Percentiles rank a stretch among this genome's conserved stretches.
phyloP scores from a whole-genome alignment of 2,797 vertebrate species.

The Xiphophorus birchmanni region DNA sequence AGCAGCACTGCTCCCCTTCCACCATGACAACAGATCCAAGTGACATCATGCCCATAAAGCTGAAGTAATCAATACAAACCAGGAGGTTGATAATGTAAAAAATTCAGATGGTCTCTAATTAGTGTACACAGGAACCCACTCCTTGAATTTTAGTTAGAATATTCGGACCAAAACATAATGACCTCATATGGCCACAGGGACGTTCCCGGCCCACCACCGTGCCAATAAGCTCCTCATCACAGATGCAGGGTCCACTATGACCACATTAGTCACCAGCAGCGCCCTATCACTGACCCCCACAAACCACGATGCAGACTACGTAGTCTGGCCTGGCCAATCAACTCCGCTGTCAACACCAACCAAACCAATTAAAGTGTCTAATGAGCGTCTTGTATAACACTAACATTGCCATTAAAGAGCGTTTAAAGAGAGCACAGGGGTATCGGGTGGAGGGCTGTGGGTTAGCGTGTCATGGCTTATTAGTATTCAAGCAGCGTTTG shows the following conservation, averaged over 20 bases:
- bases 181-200: slow-evolving; percentile 68
- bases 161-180: slow-evolving; percentile 52
- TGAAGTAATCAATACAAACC: slow-evolving; percentile 57
- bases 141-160: slow-evolving; percentile 39
- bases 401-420: slow-evolving; percentile 77
- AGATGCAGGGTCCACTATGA: slow-evolving; percentile 58
- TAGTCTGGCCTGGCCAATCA: slow-evolving; percentile 60
- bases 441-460: slow-evolving; percentile 78
- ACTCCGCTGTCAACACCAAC: slow-evolving; percentile 57
- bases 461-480: slow-evolving; percentile 80
- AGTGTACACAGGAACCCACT: slow-evolving; percentile 19
- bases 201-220: slow-evolving; percentile 32
- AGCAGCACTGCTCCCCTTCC: slow-evolving; percentile 26
- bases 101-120: slow-evolving; percentile 54
- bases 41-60: slow-evolving; percentile 69
- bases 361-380: slow-evolving; percentile 79
- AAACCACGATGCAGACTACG: slow-evolving; percentile 60
- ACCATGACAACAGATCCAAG: slow-evolving; percentile 50
- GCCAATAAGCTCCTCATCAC: slow-evolving; percentile 60
- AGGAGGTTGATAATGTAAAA: slow-evolving; percentile 36
- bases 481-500: slow-evolving; percentile 80
- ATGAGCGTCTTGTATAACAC: slow-evolving; percentile 80
- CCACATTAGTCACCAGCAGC: slow-evolving; percentile 66
- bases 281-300: slow-evolving; percentile 55
- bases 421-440: slow-evolving; percentile 73